Percentiles rank a stretch among this genome's conserved stretches.
Conservation (phyloP, 2,888 invertebrate genomes). For the Pollenia griseotomentosa region DNA sequence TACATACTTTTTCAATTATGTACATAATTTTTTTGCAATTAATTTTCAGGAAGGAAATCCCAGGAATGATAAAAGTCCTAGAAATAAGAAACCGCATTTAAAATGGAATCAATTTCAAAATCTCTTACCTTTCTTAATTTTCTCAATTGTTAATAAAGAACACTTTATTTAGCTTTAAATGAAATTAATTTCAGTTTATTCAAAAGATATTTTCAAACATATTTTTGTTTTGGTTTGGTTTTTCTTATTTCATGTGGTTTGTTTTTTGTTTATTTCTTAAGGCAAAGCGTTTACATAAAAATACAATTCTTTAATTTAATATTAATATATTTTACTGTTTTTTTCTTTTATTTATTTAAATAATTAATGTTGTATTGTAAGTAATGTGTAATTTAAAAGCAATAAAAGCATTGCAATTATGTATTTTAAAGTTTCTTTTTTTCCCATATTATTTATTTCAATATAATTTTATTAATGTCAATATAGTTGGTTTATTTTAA, state of each 20-base stretch:
- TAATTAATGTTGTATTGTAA: slow-evolving; percentile 73
- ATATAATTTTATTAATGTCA: background rate
- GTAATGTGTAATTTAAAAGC: slow-evolving; percentile 76
- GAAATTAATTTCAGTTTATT: slow-evolving; percentile 67
- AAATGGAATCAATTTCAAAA: too few species aligned
- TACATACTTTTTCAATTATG: too few species aligned
- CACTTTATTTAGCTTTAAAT: slow-evolving; percentile 45
- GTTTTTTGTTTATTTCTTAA: slow-evolving; percentile 77
- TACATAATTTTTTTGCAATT: too few species aligned
- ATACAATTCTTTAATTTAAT: slow-evolving; percentile 77
- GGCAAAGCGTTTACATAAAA: slow-evolving; percentile 84
- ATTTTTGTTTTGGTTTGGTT: slow-evolving; percentile 28
- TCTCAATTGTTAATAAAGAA: slow-evolving; percentile 18
- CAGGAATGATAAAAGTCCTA: too few species aligned
- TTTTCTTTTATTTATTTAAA: slow-evolving; percentile 54
- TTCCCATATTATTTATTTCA: background rate
- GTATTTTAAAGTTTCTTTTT: background rate
- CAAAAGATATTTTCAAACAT: slow-evolving; percentile 63
- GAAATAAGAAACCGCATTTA: too few species aligned
- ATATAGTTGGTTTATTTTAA: background rate
- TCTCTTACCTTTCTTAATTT: background rate
- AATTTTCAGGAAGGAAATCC: too few species aligned
- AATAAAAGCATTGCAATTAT: slow-evolving; percentile 78
- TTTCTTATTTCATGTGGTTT: slow-evolving; percentile 1
- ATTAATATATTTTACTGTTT: slow-evolving; percentile 42